Conservation (phyloP, 1,140 invertebrate genomes). For the Antheraea mylitta region DNA sequence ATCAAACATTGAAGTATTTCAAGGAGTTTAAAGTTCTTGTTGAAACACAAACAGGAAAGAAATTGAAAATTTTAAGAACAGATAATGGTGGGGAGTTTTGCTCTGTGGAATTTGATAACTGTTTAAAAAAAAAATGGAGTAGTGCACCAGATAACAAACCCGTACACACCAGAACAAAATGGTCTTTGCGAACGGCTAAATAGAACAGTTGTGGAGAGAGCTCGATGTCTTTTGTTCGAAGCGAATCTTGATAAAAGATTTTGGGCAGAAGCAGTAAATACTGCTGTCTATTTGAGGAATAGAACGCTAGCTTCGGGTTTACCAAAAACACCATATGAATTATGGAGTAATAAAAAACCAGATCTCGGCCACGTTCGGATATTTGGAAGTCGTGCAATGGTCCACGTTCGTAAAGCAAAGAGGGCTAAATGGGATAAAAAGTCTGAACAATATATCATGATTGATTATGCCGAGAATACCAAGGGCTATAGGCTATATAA, state of each 20-base stretch:
- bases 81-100: constrained; percentile 31
- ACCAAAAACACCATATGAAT: constrained; percentile 29
- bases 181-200: constrained; percentile 25
- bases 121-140: constrained; percentile 22
- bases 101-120: constrained; percentile 19
- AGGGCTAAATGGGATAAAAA: constrained; percentile 30
- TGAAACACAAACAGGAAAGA: constrained; percentile 24
- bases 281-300: constrained; percentile 28
- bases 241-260: constrained; percentile 18
- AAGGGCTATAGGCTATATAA: constrained; percentile 26
- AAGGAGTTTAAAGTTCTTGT: constrained; percentile 23
- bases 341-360: constrained; percentile 27
- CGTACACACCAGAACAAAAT: constrained; percentile 28
- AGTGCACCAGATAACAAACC: constrained; percentile 23
- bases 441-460: constrained; percentile 20
- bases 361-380: constrained; percentile 28
- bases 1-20: constrained; percentile 23
- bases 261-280: constrained; percentile 26
- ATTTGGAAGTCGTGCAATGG: constrained; percentile 28
- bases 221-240: constrained; percentile 20
- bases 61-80: constrained; percentile 23
- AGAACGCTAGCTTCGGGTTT: constrained; percentile 22
- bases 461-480: constrained; percentile 29
- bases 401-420: constrained; percentile 26
- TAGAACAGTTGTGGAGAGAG: constrained; percentile 23